Evolutionary conservation across 2,888 invertebrate genomes (phyloP), one percentile per base, ranked within the genome.

Genomic region (Drosophila siamana): DNA sequence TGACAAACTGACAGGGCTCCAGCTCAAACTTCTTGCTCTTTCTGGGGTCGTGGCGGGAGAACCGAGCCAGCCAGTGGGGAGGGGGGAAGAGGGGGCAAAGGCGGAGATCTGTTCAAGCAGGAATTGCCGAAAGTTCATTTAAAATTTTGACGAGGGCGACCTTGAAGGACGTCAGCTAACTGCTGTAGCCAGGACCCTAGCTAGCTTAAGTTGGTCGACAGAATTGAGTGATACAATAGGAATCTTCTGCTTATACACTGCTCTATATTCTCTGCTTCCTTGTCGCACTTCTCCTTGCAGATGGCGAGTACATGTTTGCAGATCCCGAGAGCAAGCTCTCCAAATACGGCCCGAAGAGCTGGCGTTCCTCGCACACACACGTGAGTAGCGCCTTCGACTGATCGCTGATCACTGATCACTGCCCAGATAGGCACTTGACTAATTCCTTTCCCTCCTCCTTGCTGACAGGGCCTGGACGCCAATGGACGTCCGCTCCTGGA

Each of bases 271-370:
- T n/a, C 19, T 9, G 19, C 6, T 28, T 36, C n/a, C 43, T 9
- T 8, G 28, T 13, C 9, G 9, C 0, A 24, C n/a, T n/a, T n/a
- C 19, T 48, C 80, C 80, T 95, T 95, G 40, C 94, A 98, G 98
- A 98, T 94, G 97, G 97, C 93, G 98, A 98, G 94, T 98, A 97
- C 93, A 95, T 98, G 91, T 99, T 98, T 93, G 96, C 98, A 93
- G 97, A 98, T 92, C 95, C 96, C 92, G 98, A 98, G 92, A 97
- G 96, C 94, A 98, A 98, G 93, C 94, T 99, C 90, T 97, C 97
- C 91, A 98, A 98, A 93, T 97, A 98, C 94, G 98, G 98, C 89
- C 97, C 98, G 91, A 98, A 98, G 93, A 96, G 96, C 93, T 98
- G 98, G 98, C 96, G 98, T 92, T 97, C 97, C 85, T 97, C 97